These are phyloP conservation scores for Dexiosoma caninum DNA, from an alignment of 2,888 invertebrate genomes.

Conservation along the genomic window DNA sequence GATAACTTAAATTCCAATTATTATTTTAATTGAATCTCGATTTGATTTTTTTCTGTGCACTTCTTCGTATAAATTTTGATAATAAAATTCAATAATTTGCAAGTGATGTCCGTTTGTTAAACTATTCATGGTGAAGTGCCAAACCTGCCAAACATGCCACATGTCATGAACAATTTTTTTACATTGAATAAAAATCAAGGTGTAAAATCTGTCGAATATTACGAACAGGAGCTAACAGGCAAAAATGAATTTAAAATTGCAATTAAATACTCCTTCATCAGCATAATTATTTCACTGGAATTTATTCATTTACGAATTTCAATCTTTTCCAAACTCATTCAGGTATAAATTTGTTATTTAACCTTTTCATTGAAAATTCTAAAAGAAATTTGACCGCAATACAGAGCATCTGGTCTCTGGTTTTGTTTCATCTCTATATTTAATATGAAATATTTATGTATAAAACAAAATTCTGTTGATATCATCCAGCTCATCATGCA, in stretches of 20 bases:
- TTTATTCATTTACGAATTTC: neutral
- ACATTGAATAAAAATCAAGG: too few relatives aligned
- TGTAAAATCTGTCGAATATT: too few relatives aligned
- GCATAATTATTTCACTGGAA: neutral
- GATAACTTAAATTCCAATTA: too few relatives aligned
- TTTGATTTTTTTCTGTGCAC: too few relatives aligned
- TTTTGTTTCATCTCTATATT: neutral
- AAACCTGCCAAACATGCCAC: too few relatives aligned
- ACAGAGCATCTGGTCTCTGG: neutral
- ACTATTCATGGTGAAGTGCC: too few relatives aligned
- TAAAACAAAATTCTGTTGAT: neutral
- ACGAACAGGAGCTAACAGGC: neutral
- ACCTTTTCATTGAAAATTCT: slow-evolving; percentile 11
- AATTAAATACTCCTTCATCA: neutral
- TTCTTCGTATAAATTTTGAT: too few relatives aligned
- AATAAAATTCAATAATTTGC: too few relatives aligned
- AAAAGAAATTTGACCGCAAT: neutral
- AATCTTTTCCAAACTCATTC: neutral
- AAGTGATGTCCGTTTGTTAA: too few relatives aligned
- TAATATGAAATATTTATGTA: neutral
- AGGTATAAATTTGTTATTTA: neutral
- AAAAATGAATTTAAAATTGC: neutral
- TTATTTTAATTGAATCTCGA: too few relatives aligned
- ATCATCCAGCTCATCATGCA: neutral
- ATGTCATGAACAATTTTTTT: too few relatives aligned